phyloP scores from a whole-genome alignment of 2,888 invertebrate species.

The Mechanitis mazaeus region DNA sequence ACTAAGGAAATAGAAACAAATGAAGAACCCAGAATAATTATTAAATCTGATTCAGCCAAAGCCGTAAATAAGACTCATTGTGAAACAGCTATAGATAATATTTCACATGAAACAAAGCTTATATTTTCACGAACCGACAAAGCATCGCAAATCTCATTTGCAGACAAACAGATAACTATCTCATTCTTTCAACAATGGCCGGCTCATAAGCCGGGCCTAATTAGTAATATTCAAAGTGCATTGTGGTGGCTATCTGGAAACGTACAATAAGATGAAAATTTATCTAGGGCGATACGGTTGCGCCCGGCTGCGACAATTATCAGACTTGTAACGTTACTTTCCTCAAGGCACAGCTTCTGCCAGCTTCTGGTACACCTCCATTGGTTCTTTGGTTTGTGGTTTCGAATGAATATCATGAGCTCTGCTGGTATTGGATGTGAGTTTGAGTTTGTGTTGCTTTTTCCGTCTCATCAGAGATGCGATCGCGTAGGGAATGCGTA shows the following conservation, averaged over 20 bases:
- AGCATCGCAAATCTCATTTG: constrained; percentile 75
- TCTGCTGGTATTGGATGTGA: constrained; percentile 28
- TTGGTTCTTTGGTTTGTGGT: constrained; percentile 32
- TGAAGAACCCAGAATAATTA: constrained; percentile 25
- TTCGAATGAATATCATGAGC: constrained; percentile 15
- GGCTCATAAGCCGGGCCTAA: constrained; percentile 74
- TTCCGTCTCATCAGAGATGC: constrained; percentile 39
- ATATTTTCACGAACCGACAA: constrained; percentile 68
- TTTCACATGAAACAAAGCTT: constrained; percentile 70
- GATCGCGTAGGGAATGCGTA: constrained; percentile 68
- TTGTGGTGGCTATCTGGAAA: constrained; percentile 66
- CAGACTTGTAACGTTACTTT: constrained; percentile 54
- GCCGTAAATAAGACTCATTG: constrained; percentile 32
- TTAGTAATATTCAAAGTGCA: constrained; percentile 75
- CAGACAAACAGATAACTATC: constrained; percentile 73
- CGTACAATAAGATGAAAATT: constrained; percentile 72
- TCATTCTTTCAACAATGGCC: constrained; percentile 74
- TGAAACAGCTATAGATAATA: constrained; percentile 40
- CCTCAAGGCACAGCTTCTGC: constrained; percentile 10
- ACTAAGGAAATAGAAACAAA: constrained; percentile 2
- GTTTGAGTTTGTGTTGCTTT: constrained; percentile 9
- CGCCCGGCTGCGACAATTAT: constrained; percentile 69
- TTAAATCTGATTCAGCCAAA: constrained; percentile 47
- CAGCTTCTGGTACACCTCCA: constrained; percentile 41
- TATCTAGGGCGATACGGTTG: constrained; percentile 73